These are phyloP conservation scores for Parambassis ranga DNA, from an alignment of 2,797 vertebrate species.

Conservation along the genomic window DNA sequence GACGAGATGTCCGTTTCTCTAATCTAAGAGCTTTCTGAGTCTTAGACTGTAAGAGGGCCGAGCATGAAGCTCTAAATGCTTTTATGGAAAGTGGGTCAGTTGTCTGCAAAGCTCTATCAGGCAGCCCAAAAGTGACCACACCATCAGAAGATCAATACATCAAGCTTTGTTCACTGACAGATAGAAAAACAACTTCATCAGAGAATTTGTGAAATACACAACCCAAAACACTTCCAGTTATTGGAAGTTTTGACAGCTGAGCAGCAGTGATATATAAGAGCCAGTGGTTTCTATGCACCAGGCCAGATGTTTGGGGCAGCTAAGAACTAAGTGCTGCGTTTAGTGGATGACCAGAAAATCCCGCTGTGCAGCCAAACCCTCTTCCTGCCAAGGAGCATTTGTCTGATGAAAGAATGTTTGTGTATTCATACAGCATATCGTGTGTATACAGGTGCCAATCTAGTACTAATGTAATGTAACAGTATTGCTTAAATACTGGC, in stretches of 20 bases:
- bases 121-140: conserved; percentile 12
- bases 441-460: no score
- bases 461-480: no score
- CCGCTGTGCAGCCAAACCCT: no score
- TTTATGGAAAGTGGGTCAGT: conserved; percentile 6
- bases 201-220: conserved; percentile 1
- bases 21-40: no score
- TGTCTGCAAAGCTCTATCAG: conserved; percentile 6
- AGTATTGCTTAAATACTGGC: no score
- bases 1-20: no score
- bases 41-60: neutral
- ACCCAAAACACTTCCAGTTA: neutral
- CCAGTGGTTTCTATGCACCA: no score
- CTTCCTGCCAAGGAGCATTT: no score
- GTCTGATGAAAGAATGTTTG: no score
- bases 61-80: neutral
- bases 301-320: no score
- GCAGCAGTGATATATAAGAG: neutral
- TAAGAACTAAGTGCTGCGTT: no score
- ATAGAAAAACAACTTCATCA: conserved; percentile 6
- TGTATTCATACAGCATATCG: no score
- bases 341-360: neutral
- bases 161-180: conserved; percentile 15
- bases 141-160: conserved; percentile 13
- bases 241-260: neutral